phyloP scores from a whole-genome alignment of 2,888 invertebrate species.

The Gymnosoma rotundatum region DNA sequence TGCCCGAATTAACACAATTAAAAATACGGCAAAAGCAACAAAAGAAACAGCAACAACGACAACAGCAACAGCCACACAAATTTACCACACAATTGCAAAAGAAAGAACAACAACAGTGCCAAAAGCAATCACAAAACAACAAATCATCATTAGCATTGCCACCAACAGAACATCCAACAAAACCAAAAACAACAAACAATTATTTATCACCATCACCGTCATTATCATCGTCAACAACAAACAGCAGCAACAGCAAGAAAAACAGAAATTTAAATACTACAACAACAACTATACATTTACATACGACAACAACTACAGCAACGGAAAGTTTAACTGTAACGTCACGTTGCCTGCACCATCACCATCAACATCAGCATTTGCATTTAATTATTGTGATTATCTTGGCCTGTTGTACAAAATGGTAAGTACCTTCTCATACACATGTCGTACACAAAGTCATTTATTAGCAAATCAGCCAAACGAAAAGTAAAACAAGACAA shows the following conservation, averaged over 20 bases:
- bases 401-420: conserved; percentile 79
- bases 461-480: conserved; percentile 56
- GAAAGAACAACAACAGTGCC: conserved; percentile 31
- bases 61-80: conserved; percentile 25
- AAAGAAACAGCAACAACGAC: conserved; percentile 11
- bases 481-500: conserved; percentile 22
- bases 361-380: conserved; percentile 78
- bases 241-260: conserved; percentile 14
- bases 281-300: conserved; percentile 43
- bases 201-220: conserved; percentile 20
- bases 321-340: conserved; percentile 70
- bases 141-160: conserved; percentile 25
- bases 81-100: conserved; percentile 44
- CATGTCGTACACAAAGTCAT: conserved; percentile 24
- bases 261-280: conserved; percentile 8
- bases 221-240: conserved; percentile 23
- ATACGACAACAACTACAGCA: conserved; percentile 44
- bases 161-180: neutral
- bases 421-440: conserved; percentile 75
- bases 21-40: conserved; percentile 25
- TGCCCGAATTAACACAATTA: conserved; percentile 64
- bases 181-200: conserved; percentile 44
- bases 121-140: conserved; percentile 57
- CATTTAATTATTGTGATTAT: conserved; percentile 81
- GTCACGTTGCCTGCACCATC: conserved; percentile 74